Evolutionary conservation across 2,888 invertebrate species (phyloP).

Genomic region (Acrobasis consociella): DNA sequence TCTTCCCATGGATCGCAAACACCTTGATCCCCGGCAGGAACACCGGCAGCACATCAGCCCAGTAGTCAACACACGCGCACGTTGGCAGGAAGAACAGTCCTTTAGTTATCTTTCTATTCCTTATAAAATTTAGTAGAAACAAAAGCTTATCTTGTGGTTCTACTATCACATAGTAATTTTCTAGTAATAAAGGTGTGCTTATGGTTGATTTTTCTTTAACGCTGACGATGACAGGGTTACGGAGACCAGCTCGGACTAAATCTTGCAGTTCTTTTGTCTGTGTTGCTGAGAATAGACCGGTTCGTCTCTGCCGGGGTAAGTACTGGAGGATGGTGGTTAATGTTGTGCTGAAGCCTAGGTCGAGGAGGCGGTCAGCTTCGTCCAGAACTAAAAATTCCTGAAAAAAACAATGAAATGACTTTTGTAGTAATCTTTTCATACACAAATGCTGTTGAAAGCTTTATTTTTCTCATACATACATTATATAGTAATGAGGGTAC

Average conservation of each 20-base stretch:
- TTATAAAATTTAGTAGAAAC: slow-evolving; percentile 90
- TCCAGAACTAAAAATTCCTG: slow-evolving; percentile 96
- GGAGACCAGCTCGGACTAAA: slow-evolving; percentile 94
- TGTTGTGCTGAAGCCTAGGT: slow-evolving; percentile 94
- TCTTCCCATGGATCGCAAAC: slow-evolving; percentile 96
- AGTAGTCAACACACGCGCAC: slow-evolving; percentile 98
- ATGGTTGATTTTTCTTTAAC: slow-evolving; percentile 93
- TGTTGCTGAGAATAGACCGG: slow-evolving; percentile 99
- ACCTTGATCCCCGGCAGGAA: slow-evolving; percentile 83
- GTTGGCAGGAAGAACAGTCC: slow-evolving; percentile 95
- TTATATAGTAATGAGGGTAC: no score
- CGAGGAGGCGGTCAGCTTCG: slow-evolving; percentile 97
- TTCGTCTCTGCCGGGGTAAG: slow-evolving; percentile 95
- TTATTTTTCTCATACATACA: no score
- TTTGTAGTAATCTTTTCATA: neutral
- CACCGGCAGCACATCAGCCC: slow-evolving; percentile 85
- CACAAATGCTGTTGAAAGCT: no score
- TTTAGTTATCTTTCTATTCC: slow-evolving; percentile 71
- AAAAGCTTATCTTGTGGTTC: slow-evolving; percentile 92
- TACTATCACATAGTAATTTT: slow-evolving; percentile 91
- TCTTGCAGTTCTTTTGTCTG: slow-evolving; percentile 97
- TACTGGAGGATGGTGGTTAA: slow-evolving; percentile 94
- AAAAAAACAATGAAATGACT: slow-evolving; percentile 34
- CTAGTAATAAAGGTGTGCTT: slow-evolving; percentile 87
- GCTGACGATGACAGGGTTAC: slow-evolving; percentile 95